These are phyloP conservation scores for Ips typographus DNA, from an alignment of 1,140 invertebrate species.

Conservation along the genomic window DNA sequence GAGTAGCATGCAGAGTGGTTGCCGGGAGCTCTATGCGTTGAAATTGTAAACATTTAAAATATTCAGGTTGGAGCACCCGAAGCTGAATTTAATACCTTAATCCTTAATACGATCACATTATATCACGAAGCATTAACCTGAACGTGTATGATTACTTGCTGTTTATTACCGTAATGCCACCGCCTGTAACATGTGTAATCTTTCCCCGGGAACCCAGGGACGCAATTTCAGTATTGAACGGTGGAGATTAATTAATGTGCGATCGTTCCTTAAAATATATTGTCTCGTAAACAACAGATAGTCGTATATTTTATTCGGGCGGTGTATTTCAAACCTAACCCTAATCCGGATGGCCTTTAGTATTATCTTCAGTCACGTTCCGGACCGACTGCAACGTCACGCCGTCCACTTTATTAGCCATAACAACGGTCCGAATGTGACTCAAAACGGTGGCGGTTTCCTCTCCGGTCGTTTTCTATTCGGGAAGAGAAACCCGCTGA, in stretches of 20 bases:
- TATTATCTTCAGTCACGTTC: slow-evolving; percentile 42
- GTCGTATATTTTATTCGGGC: background rate
- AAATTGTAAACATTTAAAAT: too few species aligned
- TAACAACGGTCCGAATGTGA: slow-evolving; percentile 41
- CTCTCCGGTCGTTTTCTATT: slow-evolving; percentile 27
- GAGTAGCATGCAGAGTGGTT: too few species aligned
- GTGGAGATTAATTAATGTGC: slow-evolving; percentile 12
- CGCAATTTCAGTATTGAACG: slow-evolving; percentile 4
- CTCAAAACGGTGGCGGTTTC: slow-evolving; percentile 30
- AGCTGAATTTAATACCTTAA: background rate
- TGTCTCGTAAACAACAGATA: too few species aligned
- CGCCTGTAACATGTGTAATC: slow-evolving; percentile 16
- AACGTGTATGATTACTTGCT: slow-evolving; percentile 1
- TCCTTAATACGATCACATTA: background rate
- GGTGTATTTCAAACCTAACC: slow-evolving; percentile 4
- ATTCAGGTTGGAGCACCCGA: too few species aligned
- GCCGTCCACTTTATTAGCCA: slow-evolving; percentile 47
- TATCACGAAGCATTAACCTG: background rate
- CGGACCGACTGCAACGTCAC: slow-evolving; percentile 45
- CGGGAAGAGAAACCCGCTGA: slow-evolving; percentile 23
- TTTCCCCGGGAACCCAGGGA: background rate
- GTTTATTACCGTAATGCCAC: background rate
- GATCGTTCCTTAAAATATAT: background rate
- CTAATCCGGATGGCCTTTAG: slow-evolving; percentile 13
- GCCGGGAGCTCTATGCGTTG: too few species aligned